A percentile compares a stretch with the other conserved stretches of the same genome.
Conservation (phyloP, 2,113 vertebrate genomes). For the Gymnarchus niloticus region DNA sequence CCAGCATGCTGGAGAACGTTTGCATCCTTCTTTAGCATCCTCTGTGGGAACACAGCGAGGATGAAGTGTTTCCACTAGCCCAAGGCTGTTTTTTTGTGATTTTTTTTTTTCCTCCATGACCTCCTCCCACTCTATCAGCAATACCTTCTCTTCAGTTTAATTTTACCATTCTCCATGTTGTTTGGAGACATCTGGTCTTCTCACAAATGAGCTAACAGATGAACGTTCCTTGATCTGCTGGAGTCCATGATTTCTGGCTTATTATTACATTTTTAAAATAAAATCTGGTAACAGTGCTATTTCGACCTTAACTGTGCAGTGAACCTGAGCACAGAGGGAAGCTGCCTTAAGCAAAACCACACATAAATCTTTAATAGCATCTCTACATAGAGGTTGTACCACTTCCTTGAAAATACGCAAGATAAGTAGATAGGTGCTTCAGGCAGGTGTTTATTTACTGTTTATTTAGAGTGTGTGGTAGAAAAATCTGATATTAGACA, state of each 20-base stretch:
- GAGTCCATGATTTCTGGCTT: background rate
- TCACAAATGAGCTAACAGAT: background rate
- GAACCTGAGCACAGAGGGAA: background rate
- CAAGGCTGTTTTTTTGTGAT: background rate
- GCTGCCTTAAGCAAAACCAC: background rate
- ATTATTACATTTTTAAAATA: background rate
- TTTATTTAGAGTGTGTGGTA: background rate
- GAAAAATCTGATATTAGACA: background rate
- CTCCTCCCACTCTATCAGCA: background rate
- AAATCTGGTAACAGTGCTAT: background rate
- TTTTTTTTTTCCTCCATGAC: background rate
- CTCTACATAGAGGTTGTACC: background rate
- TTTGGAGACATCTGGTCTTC: background rate
- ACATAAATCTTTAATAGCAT: background rate
- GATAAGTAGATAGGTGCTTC: background rate
- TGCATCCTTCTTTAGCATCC: background rate
- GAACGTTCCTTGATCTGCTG: background rate
- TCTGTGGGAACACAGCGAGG: background rate
- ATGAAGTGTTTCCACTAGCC: background rate
- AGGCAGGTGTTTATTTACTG: background rate
- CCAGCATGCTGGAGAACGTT: background rate
- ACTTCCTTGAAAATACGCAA: background rate
- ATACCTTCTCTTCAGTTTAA: background rate
- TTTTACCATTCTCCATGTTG: background rate
- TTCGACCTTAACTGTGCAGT: slow-evolving; percentile 7